These are phyloP conservation scores for Mixornis gularis DNA, from an alignment of 2,113 vertebrate species.

Conservation along the genomic window DNA sequence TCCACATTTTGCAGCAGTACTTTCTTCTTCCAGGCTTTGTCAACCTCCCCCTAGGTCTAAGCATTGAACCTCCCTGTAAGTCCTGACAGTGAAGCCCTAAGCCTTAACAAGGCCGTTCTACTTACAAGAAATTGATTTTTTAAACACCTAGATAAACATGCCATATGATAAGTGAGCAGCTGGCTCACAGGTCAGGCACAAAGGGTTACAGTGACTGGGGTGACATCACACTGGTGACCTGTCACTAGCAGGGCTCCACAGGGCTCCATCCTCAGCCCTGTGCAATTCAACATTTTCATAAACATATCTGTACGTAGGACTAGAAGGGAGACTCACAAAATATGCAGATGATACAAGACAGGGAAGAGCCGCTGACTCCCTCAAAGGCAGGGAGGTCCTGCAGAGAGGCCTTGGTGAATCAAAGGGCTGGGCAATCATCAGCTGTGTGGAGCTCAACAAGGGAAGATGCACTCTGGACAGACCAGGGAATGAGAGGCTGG, in stretches of 20 bases:
- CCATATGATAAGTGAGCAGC: not conserved
- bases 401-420: not conserved
- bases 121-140: not conserved
- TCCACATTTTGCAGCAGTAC: not conserved
- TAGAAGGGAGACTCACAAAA: not conserved
- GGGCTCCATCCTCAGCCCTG: accelerated
- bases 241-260: not conserved
- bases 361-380: not conserved
- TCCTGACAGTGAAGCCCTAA: not conserved
- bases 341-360: too few species aligned
- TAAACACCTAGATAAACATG: not conserved
- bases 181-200: not conserved
- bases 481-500: not conserved
- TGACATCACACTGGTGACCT: not conserved
- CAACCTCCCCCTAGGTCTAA: not conserved
- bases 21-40: not conserved
- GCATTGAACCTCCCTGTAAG: not conserved
- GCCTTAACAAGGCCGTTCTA: not conserved
- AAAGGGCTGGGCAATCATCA: not conserved
- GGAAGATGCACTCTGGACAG: not conserved
- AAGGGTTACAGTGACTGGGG: not conserved
- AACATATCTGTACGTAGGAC: not conserved
- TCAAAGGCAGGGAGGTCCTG: not conserved
- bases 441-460: accelerated
- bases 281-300: not conserved